Evolutionary conservation across 2,888 invertebrate species (phyloP), one percentile per base, ranked within the genome.

Genomic region (Chrysolina haemoptera): DNA sequence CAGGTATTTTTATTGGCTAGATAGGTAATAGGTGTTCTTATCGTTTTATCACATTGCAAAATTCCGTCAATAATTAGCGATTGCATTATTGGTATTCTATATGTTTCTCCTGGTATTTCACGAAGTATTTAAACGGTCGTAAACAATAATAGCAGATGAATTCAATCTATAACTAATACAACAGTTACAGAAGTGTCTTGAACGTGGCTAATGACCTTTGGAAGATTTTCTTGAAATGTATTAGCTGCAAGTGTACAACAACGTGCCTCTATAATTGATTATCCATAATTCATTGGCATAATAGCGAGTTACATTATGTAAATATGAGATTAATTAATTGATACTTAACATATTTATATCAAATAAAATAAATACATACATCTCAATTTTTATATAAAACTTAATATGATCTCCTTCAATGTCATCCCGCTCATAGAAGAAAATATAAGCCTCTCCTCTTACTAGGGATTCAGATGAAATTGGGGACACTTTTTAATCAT

Each of bases 251-350:
- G 71, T 41, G 43, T 18, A 62, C 41, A 46, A 18, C 59, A 71
- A 71, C 71, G 71, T 71, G 71, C 66, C n/a, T 62, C 53, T 10
- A 55, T 48, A 66, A 18, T 14, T 65, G 65, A 27, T 50, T 59
- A 59, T 59, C 35, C 14, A 59, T 59, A 35, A 48, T 46, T 65
- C 64, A 73, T 64, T 64, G 64, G 59, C 62, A 62, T 67, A 70
- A 62, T 40, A n/a, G 20, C 43, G 40, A 69, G 65, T 69, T 73
- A 48, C 55, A 69, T 68, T 63, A 73, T 73, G 69, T n/a, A 53
- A 73, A 73, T 69, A 53, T 16, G 16, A 59, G 50, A 69, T 50
- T 53, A 69, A 65, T 50, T 72, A 68, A 72, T 41, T 63, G 22
- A 68, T 10, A 55, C 50, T 50, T 55, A 55, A 20, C 20, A 20